These are phyloP conservation scores for Apogon talboti DNA, from an alignment of 2,797 vertebrate genomes.

Conservation along the genomic window DNA sequence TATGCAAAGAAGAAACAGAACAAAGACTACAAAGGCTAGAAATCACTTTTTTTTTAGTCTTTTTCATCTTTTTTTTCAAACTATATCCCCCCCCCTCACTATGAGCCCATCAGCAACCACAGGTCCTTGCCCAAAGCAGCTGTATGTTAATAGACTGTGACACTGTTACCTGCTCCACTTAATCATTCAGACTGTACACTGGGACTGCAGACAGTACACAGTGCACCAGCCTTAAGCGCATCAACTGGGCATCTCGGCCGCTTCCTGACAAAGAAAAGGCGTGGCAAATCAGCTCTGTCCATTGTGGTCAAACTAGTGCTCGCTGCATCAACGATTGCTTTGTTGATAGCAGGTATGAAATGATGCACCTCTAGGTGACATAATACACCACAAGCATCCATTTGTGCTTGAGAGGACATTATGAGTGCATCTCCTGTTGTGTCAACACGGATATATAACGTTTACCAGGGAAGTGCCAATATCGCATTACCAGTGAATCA, in stretches of 20 bases:
- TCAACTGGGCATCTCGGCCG: constrained; percentile 35
- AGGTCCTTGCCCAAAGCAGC: constrained; percentile 69
- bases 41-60: constrained; percentile 49
- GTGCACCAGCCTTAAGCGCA: constrained; percentile 35
- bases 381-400: constrained; percentile 69
- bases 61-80: constrained; percentile 59
- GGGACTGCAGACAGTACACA: constrained; percentile 45
- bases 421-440: constrained; percentile 73
- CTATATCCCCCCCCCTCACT: constrained; percentile 19
- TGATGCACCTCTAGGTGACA: constrained; percentile 67
- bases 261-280: constrained; percentile 52
- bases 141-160: constrained; percentile 75
- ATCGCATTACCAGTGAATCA: constrained; percentile 74
- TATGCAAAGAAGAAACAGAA: constrained; percentile 54
- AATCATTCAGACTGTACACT: constrained; percentile 66
- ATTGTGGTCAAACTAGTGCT: constrained; percentile 21
- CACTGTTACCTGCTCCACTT: constrained; percentile 67
- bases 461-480: constrained; percentile 71
- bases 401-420: constrained; percentile 66
- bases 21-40: constrained; percentile 66
- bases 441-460: constrained; percentile 72
- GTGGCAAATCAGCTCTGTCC: constrained; percentile 37
- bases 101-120: constrained; percentile 53
- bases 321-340: constrained; percentile 32
- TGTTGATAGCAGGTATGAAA: constrained; percentile 53